Evolutionary conservation across 2,797 vertebrate genomes (phyloP).

Genomic region (Petrocephalus schoutedeni): DNA sequence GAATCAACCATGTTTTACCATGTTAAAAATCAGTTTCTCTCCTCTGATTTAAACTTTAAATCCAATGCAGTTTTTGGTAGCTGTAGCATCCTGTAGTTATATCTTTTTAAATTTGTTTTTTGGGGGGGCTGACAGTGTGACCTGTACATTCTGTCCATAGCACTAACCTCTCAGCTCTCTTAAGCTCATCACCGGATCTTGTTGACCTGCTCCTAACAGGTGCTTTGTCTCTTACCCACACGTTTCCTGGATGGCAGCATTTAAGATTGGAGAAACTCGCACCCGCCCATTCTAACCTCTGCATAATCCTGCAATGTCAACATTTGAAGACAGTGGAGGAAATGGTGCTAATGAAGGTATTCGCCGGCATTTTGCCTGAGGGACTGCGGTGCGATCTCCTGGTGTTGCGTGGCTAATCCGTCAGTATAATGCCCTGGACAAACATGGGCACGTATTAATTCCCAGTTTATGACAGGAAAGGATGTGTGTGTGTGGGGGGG

Average conservation of each 20-base stretch:
- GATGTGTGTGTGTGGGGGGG: constrained; percentile 30
- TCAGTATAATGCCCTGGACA: constrained; percentile 59
- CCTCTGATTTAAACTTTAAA: neutral
- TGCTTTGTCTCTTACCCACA: neutral
- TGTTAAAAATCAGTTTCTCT: neutral
- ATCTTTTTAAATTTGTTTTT: neutral
- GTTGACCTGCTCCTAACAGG: no score
- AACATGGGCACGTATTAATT: constrained; percentile 53
- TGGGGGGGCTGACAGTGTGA: neutral
- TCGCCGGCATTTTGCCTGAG: constrained; percentile 29
- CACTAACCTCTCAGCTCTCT: neutral
- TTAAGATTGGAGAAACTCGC: neutral
- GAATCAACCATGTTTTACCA: neutral
- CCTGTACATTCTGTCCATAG: neutral
- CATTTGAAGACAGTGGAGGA: neutral
- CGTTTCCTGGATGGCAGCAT: neutral
- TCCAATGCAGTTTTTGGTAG: neutral
- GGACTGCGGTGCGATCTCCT: constrained; percentile 51
- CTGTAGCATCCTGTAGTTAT: no score
- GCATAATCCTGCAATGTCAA: neutral
- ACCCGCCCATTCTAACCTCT: neutral
- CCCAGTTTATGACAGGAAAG: constrained; percentile 48
- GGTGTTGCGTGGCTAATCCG: constrained; percentile 65
- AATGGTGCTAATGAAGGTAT: constrained; percentile 28
- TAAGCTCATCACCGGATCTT: neutral